Evolutionary conservation across 2,888 invertebrate species (phyloP), one percentile per base, ranked within the genome.

Genomic region (Lymantria dispar): DNA sequence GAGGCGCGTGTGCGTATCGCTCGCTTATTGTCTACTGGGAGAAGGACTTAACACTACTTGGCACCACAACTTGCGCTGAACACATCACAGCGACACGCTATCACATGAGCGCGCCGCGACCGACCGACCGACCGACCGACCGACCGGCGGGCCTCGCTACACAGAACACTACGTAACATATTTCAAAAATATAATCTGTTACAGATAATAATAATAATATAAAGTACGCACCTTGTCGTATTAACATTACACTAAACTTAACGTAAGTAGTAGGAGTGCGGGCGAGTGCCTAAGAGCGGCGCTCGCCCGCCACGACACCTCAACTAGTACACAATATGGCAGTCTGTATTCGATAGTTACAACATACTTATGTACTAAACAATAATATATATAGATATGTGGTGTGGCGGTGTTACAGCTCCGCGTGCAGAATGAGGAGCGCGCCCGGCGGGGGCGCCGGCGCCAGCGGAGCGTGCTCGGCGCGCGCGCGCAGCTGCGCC

Each of bases 401-500:
- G 30, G 54, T 44, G 44, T 40, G 37, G 48, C 45, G 50, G 47
- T 49, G 40, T 5, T 31, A 45, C 43, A 48, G 48, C 47, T 50
- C 33, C 50, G 33, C 36, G 10, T 74, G 86, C 66, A 87, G 75
- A 58, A 87, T 78, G 66, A 87, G 84, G 58, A 87, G 74, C 59
- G 87, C 71, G 59, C 75, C 54, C 48, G 77, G 66, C 50, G 74
- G 62, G 49, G 78, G 48, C 15, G 72, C n/a, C 61, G 52, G 72
- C 52, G 45, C 48, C 47, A 54, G 74, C 60, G 51, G 71, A 50
- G 45, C 48, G 66, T 52, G 67, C 62, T 43, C 56, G 54, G 57
- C 52, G 65, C 59, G 70, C 53, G 79, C 73, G n/a, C 74, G 76
- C 54, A 87, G 55, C 81, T 87, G 86, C 58, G 83, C 83, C 56